Evolutionary conservation across 2,113 vertebrate genomes (phyloP).

Genomic region (Piprites chloris): DNA sequence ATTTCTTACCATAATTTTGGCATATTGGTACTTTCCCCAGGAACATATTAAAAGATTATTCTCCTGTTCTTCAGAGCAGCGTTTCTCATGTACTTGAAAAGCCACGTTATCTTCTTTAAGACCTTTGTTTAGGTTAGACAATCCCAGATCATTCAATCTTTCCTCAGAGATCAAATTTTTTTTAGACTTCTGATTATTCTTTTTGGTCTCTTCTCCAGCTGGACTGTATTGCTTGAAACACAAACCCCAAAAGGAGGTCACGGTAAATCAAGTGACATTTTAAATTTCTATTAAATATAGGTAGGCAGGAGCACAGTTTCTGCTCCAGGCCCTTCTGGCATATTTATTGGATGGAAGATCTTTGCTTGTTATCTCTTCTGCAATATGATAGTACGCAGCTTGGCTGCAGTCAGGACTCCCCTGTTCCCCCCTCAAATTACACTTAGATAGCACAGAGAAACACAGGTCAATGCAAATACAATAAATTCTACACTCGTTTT

Average conservation of each 20-base stretch:
- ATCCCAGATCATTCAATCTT: neutral
- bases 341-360: conserved; percentile 14
- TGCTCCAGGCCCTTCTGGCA: neutral
- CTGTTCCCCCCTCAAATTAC: neutral
- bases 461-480: neutral
- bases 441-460: neutral
- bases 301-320: conserved; percentile 2
- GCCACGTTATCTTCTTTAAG: neutral
- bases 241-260: neutral
- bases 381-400: neutral
- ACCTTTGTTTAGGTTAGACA: neutral
- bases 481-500: neutral
- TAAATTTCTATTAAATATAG: conserved; percentile 17
- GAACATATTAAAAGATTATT: neutral
- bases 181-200: neutral
- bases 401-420: neutral
- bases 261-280: conserved; percentile 33
- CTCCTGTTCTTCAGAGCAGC: neutral
- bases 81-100: neutral
- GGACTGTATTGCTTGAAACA: conserved; percentile 7
- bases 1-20: neutral
- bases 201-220: conserved; percentile 3
- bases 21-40: neutral
- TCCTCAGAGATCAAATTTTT: neutral
- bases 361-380: neutral